Evolutionary conservation across 2,888 invertebrate genomes (phyloP), one percentile per base, ranked within the genome.

Genomic region (Buathra laborator): DNA sequence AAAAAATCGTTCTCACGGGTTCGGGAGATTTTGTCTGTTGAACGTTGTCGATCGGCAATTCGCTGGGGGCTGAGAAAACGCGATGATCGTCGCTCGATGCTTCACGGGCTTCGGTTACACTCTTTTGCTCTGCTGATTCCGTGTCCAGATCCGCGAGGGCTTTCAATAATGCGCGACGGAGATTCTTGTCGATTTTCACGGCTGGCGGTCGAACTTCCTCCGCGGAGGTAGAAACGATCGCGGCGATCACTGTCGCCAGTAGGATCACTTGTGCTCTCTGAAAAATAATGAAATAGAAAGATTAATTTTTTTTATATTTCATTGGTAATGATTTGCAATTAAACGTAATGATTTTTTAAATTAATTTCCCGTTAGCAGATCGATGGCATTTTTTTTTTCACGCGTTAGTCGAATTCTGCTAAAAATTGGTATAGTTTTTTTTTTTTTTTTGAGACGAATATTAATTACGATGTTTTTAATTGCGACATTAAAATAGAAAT

Each of bases 131-230:
- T 70, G 94, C 95, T 3, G 95, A 94, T 16, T 95, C 95, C 86
- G 95, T 96, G 93, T 97, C 97, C 70, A 97, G 94, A 90, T 97
- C 97, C 72, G 96, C 96, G 4, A 98, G 94, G 12, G 97, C 97
- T 94, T 96, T 96, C 5, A 97, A 94, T 59, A 97, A 94, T 0
- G 97, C 97, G 93, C 96, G 96, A 16, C 97, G 95, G 46, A 98
- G 95, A 86, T 96, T 96, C 64, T 96, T 96, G 92, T 97, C 97
- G 78, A 97, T 93, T 82, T 96, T 95, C 0, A 96, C 95, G 0
- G 96, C 95, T 2, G 96, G 93, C 77, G 94, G 94, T 4, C 72
- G 94, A 81, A 70, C 95, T 66, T 86, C 80, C 64, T 86, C 83
- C 72, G 85, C 78, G 6, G 44, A 44, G 29, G 76, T 46, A 9